phyloP scores from a whole-genome alignment of 2,797 vertebrate genomes.

The Lepidocolaptes lacrymiger region DNA sequence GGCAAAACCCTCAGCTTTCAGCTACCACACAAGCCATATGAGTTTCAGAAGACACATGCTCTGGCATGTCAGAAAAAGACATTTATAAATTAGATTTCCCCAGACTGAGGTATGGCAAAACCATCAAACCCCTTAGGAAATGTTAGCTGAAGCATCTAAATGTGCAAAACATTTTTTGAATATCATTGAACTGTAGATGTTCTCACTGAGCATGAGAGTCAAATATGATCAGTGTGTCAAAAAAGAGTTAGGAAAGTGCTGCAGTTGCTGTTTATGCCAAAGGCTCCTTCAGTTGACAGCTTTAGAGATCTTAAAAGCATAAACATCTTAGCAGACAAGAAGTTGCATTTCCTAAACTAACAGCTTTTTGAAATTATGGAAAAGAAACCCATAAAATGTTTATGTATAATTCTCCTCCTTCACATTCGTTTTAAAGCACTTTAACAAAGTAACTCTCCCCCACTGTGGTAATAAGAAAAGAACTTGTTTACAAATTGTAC shows the following conservation, averaged over 20 bases:
- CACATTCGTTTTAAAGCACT: constrained; percentile 31
- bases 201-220: not conserved
- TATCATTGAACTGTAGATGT: not conserved
- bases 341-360: constrained; percentile 32
- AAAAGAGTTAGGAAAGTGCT: constrained; percentile 14
- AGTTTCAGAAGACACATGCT: not conserved
- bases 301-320: constrained; percentile 27
- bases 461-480: constrained; percentile 61
- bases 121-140: not conserved
- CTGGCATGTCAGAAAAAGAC: not conserved
- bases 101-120: not conserved
- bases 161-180: not conserved
- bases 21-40: not conserved
- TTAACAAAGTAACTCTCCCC: constrained; percentile 60
- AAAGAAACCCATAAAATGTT: constrained; percentile 13
- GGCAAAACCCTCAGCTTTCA: not conserved
- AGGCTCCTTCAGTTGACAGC: constrained; percentile 21
- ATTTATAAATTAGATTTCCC: not conserved
- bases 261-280: constrained; percentile 12
- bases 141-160: not conserved
- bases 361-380: constrained; percentile 25
- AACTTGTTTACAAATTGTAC: constrained; percentile 76
- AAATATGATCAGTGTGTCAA: not conserved
- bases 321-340: constrained; percentile 53
- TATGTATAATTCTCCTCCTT: not conserved